Evolutionary conservation across 1,140 invertebrate species (phyloP).

Genomic region (Diorhabda sublineata): DNA sequence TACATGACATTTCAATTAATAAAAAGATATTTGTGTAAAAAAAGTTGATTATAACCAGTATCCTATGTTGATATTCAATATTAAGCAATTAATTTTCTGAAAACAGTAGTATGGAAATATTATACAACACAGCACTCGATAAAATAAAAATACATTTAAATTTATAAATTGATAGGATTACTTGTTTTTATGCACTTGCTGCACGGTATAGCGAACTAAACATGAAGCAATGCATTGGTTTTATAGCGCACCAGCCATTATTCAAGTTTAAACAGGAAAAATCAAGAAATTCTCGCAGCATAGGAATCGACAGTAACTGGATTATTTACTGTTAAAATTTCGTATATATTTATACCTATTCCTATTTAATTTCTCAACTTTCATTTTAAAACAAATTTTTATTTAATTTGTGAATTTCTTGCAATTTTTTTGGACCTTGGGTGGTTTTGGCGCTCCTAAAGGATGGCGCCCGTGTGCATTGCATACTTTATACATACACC

Average conservation of each 20-base stretch:
- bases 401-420: not conserved
- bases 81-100: not conserved
- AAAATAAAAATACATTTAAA: constrained; percentile 9
- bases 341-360: constrained; percentile 13
- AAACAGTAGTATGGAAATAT: not conserved
- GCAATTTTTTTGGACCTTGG: not conserved
- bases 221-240: constrained; percentile 17
- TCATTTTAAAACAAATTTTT: constrained; percentile 4
- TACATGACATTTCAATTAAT: constrained; percentile 7
- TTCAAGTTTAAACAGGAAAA: constrained; percentile 21
- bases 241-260: constrained; percentile 14
- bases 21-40: constrained; percentile 2
- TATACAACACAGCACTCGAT: not conserved
- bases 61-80: not conserved
- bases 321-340: constrained; percentile 2
- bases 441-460: not conserved
- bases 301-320: constrained; percentile 9
- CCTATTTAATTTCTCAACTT: constrained; percentile 17
- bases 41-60: not conserved
- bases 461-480: not conserved
- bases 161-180: constrained; percentile 7
- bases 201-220: constrained; percentile 8
- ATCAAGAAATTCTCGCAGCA: constrained; percentile 16
- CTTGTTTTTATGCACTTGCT: constrained; percentile 11
- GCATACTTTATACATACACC: no score